These are phyloP conservation scores for Xestoiulus laeticollis DNA, from an alignment of 2,888 invertebrate genomes.

Conservation along the genomic window DNA sequence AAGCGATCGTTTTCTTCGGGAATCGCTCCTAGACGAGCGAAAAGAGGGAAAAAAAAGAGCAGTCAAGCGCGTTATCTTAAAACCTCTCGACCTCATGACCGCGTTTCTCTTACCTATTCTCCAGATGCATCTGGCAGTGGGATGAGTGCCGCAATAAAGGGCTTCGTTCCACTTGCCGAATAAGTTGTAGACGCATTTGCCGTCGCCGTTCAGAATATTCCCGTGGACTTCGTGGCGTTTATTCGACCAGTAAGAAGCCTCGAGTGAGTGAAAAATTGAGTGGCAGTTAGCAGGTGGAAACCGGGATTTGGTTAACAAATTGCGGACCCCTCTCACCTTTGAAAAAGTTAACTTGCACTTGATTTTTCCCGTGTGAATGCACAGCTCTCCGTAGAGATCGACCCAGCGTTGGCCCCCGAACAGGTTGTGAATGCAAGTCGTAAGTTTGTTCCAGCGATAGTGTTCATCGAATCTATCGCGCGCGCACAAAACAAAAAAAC, in stretches of 20 bases:
- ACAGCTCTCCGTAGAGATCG: conserved; percentile 85
- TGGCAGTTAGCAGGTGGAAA: no score
- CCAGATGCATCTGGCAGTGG: conserved; percentile 79
- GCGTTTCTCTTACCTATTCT: conserved; percentile 70
- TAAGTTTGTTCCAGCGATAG: conserved; percentile 83
- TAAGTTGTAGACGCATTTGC: conserved; percentile 71
- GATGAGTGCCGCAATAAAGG: conserved; percentile 77
- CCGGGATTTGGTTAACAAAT: background rate
- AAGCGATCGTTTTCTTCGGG: conserved; percentile 81
- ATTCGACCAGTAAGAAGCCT: conserved; percentile 82
- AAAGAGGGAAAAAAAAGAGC: no score
- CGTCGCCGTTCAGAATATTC: conserved; percentile 69
- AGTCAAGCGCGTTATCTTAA: no score
- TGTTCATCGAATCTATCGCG: conserved; percentile 74
- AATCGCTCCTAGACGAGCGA: conserved; percentile 74
- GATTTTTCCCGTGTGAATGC: conserved; percentile 73
- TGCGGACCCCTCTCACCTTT: conserved; percentile 70
- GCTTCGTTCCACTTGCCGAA: conserved; percentile 87
- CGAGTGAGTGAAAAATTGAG: no score
- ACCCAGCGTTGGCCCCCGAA: conserved; percentile 86
- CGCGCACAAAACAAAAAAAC: no score
- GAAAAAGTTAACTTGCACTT: conserved; percentile 81
- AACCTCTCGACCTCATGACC: no score
- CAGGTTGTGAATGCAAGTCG: conserved; percentile 85
- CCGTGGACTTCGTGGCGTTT: conserved; percentile 82